Evolutionary conservation across 2,888 invertebrate species (phyloP).

Genomic region (Meganola albula): DNA sequence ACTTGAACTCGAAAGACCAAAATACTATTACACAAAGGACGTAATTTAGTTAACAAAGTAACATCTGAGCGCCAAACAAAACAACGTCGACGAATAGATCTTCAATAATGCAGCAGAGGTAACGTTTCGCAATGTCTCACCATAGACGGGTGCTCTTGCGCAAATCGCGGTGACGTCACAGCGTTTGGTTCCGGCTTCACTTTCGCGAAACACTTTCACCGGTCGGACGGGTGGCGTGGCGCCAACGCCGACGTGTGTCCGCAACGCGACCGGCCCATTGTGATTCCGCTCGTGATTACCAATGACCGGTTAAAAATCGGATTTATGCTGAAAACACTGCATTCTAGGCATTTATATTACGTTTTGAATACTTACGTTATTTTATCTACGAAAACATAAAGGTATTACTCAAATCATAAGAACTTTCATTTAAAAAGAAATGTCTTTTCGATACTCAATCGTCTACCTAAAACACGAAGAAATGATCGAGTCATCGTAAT

Average conservation of each 20-base stretch:
- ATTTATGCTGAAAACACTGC: constrained; percentile 37
- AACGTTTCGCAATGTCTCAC: constrained; percentile 64
- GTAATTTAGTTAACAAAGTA: constrained; percentile 31
- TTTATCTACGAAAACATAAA: too few relatives aligned
- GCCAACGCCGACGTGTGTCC: constrained; percentile 38
- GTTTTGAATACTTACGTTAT: too few relatives aligned
- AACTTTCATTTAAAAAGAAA: too few relatives aligned
- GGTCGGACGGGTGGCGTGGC: constrained; percentile 39
- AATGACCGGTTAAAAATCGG: constrained; percentile 40
- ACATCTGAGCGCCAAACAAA: constrained; percentile 27
- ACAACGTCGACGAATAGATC: constrained; percentile 38
- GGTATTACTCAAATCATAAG: too few relatives aligned
- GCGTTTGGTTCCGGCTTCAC: constrained; percentile 70
- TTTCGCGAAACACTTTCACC: constrained; percentile 76
- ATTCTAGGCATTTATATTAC: neutral
- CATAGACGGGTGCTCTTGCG: constrained; percentile 57
- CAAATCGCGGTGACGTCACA: constrained; percentile 69
- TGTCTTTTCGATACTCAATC: too few relatives aligned
- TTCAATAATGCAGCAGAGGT: constrained; percentile 47
- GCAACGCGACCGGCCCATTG: constrained; percentile 32
- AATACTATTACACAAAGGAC: constrained; percentile 28
- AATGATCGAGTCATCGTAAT: too few relatives aligned
- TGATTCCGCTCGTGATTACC: constrained; percentile 40
- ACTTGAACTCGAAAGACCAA: constrained; percentile 19
- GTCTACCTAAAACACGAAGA: too few relatives aligned